Evolutionary conservation across 2,113 vertebrate species (phyloP).

Genomic region (Salvelinus namaycush): DNA sequence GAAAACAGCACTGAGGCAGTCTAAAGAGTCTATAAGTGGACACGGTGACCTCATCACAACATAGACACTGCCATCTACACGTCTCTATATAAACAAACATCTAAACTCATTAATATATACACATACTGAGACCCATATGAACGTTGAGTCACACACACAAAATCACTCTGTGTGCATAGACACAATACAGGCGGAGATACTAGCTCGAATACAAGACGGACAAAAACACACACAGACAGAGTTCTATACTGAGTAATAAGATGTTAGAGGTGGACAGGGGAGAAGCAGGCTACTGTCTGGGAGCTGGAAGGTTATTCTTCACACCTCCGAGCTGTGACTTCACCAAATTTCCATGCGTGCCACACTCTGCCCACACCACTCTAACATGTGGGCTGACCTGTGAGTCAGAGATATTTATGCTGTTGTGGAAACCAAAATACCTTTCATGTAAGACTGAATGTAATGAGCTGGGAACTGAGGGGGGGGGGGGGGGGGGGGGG

Average conservation of each 20-base stretch:
- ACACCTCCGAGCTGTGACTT: slow-evolving; percentile 16
- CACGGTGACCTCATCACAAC: background rate
- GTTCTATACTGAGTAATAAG: too few relatives aligned
- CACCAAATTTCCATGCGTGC: background rate
- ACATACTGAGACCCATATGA: background rate
- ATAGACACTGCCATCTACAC: background rate
- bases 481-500: too few relatives aligned
- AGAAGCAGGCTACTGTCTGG: slow-evolving; percentile 13
- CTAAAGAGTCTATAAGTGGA: background rate
- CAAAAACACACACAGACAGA: slow-evolving; percentile 11
- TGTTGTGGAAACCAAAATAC: background rate
- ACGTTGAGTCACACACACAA: background rate
- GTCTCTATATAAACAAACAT: background rate
- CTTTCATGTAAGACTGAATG: background rate
- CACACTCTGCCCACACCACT: background rate
- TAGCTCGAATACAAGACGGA: background rate
- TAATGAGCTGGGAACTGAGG: too few relatives aligned
- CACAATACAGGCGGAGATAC: background rate
- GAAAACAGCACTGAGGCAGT: background rate
- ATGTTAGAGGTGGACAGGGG: slow-evolving; percentile 1
- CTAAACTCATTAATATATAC: background rate
- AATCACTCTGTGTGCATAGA: background rate
- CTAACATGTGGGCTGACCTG: background rate
- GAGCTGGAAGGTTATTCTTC: slow-evolving; percentile 5
- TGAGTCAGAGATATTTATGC: background rate